Base-by-base conservation (phyloP, 1,140 invertebrate genomes). In the Physella acuta region DNA sequence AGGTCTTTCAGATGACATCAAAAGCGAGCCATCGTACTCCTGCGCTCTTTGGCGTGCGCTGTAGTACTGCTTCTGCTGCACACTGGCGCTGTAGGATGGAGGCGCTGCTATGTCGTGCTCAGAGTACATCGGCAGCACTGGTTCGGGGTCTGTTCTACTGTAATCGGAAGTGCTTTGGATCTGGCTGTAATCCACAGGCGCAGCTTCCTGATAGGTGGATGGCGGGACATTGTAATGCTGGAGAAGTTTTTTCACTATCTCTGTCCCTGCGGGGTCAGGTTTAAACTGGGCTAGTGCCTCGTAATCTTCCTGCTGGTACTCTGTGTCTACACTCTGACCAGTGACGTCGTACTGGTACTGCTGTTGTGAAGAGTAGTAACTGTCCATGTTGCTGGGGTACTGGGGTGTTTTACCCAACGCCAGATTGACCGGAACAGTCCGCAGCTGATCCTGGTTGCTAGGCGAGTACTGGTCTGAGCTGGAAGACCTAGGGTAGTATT, bases 181-280 rank as follows among this genome's bases (percentile, higher is more conserved):
- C 39, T 64, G 62, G 49, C 62, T 52, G 49, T 51, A 64, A 30
- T 64, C 62, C 30, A 52, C 3, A 3, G 62, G 30, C 5, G 28
- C 20, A 17, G 62, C 62, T 33, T 64, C 62, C 17, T 51, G 62
- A 26, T 39, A 64, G n/a, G 33, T 2, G 2, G 59, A 61, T 4
- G 59, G 26, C 5, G 64, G 64, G 24, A 66, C 51, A 34, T 66
- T 66, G 36, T 56, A 66, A 56, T 66, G 64, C 53, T 66, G 64
- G 31, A 66, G 64, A 20, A 66, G 52, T n/a, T 56, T 66, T 28
- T 66, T 66, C 30, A 66, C 64, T 28, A 66, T 66, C 37, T 66
- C 64, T 36, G 16, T 37, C 8, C 51, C 55, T 26, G 64, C 36
- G 3, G 52, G 33, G 52, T 64, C 62, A 51, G 24, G 28, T n/a